Conservation (phyloP, 2,113 vertebrate species). For the Phaethon lepturus region DNA sequence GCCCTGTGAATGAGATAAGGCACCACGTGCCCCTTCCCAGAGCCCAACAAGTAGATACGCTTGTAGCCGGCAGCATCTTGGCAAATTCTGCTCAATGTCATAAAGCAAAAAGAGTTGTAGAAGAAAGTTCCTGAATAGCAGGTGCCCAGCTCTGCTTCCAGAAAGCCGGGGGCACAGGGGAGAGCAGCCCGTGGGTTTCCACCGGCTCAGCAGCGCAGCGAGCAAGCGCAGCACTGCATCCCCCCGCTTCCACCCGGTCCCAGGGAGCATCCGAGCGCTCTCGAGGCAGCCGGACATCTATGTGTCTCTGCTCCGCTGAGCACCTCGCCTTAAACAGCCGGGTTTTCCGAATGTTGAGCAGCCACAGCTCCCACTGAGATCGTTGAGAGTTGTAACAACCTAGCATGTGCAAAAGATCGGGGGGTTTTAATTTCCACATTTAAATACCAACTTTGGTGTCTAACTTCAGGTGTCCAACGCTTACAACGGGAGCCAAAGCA, state of each 20-base stretch:
- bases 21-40: neutral
- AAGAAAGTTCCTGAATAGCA: neutral
- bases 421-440: neutral
- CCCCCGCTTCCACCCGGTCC: neutral
- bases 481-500: neutral
- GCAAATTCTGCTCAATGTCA: neutral
- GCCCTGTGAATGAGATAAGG: accelerated
- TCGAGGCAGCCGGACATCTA: neutral
- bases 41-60: neutral
- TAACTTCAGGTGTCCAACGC: neutral
- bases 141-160: neutral
- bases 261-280: neutral
- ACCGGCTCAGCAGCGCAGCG: neutral
- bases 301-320: neutral
- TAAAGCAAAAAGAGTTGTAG: neutral
- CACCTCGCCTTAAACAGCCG: neutral
- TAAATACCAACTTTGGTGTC: neutral
- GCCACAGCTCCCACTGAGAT: neutral
- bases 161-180: neutral
- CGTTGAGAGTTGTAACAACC: neutral
- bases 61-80: neutral
- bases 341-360: neutral
- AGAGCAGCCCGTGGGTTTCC: neutral
- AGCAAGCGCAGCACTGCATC: neutral
- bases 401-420: neutral